Evolutionary conservation across 2,888 invertebrate species (phyloP).

Genomic region (Hypsopygia costalis): DNA sequence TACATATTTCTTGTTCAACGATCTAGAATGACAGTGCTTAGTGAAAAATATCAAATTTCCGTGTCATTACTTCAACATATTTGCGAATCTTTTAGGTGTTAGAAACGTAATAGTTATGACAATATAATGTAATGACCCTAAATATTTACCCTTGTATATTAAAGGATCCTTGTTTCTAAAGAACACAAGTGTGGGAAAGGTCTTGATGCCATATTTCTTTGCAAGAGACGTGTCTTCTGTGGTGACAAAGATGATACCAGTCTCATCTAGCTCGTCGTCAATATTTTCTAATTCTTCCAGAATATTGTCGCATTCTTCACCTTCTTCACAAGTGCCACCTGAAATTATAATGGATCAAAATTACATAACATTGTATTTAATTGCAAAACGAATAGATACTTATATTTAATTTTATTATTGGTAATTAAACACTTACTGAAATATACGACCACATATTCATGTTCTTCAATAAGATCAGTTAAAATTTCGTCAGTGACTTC

Average conservation of each 20-base stretch:
- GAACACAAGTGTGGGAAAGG: constrained; percentile 92
- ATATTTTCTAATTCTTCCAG: constrained; percentile 93
- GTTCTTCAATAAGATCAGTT: constrained; percentile 90
- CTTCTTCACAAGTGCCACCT: constrained; percentile 93
- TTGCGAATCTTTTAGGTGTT: no score
- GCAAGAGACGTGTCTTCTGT: constrained; percentile 91
- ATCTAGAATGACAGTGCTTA: no score
- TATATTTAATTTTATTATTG: not conserved
- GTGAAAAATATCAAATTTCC: no score
- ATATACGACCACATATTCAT: constrained; percentile 96
- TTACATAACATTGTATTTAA: no score
- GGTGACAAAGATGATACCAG: constrained; percentile 95
- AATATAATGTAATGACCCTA: no score
- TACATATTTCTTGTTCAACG: no score
- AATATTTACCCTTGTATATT: constrained; percentile 82
- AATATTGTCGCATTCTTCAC: constrained; percentile 92
- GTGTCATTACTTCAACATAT: no score
- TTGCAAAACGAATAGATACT: no score
- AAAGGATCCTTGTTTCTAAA: constrained; percentile 95
- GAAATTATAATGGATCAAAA: constrained; percentile 13
- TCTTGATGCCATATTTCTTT: constrained; percentile 91
- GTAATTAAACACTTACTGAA: constrained; percentile 84
- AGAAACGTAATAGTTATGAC: no score
- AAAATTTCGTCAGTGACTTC: constrained; percentile 96
- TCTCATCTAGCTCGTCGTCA: constrained; percentile 95